Evolutionary conservation across 64 coral and sea anemone species (phyloP), one percentile per base, ranked within the genome.

Genomic region (Montipora sp.): DNA sequence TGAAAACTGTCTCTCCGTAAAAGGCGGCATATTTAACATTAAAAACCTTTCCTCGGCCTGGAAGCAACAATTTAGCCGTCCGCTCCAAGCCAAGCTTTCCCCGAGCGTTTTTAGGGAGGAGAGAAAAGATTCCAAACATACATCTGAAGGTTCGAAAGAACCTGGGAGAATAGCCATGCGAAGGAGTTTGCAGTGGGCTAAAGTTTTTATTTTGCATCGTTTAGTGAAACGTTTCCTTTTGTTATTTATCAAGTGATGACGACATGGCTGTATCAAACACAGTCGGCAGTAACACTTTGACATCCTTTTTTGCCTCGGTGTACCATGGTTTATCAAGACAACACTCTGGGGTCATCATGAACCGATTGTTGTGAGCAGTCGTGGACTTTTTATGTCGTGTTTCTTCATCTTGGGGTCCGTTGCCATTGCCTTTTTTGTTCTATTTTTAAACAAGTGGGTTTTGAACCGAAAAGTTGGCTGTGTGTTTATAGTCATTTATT

Each of bases 281-380:
- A n/a, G n/a, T n/a, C n/a, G n/a, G n/a, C n/a, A n/a, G n/a, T n/a
- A 98, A 98, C 50, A 94, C 95, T 98, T 98, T 71, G 96, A 98
- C 66, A 96, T 98, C 12, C 89, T 98, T 0, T 23, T 98, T 23
- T 98, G 96, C 5, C 96, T 98, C 7, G 96, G 96, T 8, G 80
- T 98, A 9, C 96, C 96, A 15, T 98, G 96, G 96, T 58, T 95
- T 27, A 87, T 98, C 36, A 98, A 98, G 79, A 96, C 96, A 5
- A 96, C 94, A 19, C 83, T 93, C 1, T 98, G 91, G 60, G 91
- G 93, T 23, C 84, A 95, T n/a, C 90, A 98, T 44, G 95, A 94
- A 2, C 51, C 96, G 11, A 89, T 98, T 5, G 92, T 91, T 0
- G 91, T 98, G 16, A 95, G 93, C 88, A 98, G 96, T 65, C 96